Evolutionary conservation across 2,888 invertebrate species (phyloP).

Genomic region (Andrena minutula): DNA sequence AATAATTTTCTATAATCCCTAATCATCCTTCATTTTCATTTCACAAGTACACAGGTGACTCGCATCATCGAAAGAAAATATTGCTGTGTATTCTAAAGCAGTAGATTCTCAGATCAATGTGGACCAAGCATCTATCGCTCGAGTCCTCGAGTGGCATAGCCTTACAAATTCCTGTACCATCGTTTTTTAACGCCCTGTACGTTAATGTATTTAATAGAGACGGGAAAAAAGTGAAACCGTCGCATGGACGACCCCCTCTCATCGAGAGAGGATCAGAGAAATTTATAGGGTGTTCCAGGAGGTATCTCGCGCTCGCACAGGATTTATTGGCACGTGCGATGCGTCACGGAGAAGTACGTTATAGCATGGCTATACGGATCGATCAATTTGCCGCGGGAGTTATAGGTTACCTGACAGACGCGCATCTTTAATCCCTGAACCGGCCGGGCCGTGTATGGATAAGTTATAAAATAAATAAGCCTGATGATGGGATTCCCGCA

Average conservation of each 20-base stretch:
- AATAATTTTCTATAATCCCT: neutral
- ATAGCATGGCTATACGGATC: slow-evolving; percentile 57
- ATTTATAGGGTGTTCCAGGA: slow-evolving; percentile 69
- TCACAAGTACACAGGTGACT: neutral
- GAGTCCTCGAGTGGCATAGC: neutral
- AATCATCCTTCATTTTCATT: too few species aligned
- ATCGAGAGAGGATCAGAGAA: slow-evolving; percentile 71
- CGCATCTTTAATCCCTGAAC: slow-evolving; percentile 54
- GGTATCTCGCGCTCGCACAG: slow-evolving; percentile 65
- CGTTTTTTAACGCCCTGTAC: slow-evolving; percentile 14
- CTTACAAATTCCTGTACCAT: neutral
- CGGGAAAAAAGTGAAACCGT: slow-evolving; percentile 53
- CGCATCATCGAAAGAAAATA: neutral
- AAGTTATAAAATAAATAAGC: slow-evolving; percentile 47
- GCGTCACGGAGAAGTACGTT: slow-evolving; percentile 72
- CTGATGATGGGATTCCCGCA: neutral
- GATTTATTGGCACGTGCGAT: slow-evolving; percentile 72
- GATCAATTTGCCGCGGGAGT: slow-evolving; percentile 66
- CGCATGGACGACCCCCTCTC: slow-evolving; percentile 49
- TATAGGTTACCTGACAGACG: slow-evolving; percentile 62
- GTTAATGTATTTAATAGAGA: slow-evolving; percentile 57
- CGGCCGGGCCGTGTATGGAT: slow-evolving; percentile 12
- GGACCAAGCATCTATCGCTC: neutral
- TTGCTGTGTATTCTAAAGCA: neutral
- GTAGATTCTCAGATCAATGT: neutral